These are phyloP conservation scores for Galerucella calmariensis DNA, from an alignment of 2,888 invertebrate species.

Conservation along the genomic window DNA sequence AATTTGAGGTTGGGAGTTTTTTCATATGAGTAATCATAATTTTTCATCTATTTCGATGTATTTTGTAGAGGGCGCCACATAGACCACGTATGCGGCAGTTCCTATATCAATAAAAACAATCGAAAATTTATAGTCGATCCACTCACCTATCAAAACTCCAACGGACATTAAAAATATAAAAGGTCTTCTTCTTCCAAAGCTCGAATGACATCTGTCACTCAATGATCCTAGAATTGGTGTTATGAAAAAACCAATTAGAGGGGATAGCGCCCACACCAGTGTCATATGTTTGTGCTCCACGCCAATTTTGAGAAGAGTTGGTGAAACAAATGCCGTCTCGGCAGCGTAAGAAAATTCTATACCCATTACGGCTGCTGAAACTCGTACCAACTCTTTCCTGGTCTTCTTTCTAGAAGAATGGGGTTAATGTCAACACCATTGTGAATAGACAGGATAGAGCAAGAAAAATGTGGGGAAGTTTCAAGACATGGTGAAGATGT, in stretches of 20 bases:
- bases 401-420: conserved; percentile 76
- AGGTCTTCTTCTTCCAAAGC: conserved; percentile 87
- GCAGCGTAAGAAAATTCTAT: conserved; percentile 98
- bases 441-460: too few relatives aligned
- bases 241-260: conserved; percentile 92
- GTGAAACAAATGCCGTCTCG: conserved; percentile 96
- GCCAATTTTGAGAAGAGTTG: conserved; percentile 91
- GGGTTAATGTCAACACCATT: neutral
- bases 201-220: conserved; percentile 87
- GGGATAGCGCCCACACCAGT: conserved; percentile 94
- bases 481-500: too few relatives aligned
- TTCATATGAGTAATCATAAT: too few relatives aligned
- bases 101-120: neutral
- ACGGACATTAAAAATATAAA: conserved; percentile 90
- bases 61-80: too few relatives aligned
- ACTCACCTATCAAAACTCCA: conserved; percentile 87
- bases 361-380: conserved; percentile 96
- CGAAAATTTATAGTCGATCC: neutral
- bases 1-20: too few relatives aligned
- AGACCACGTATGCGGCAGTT: neutral
- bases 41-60: too few relatives aligned
- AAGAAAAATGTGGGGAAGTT: too few relatives aligned
- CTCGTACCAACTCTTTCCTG: conserved; percentile 81
- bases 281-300: conserved; percentile 95
- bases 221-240: conserved; percentile 92